Conservation (phyloP, 37 sponge, comb jelly and placozoan species). For the Crambe crambe region DNA sequence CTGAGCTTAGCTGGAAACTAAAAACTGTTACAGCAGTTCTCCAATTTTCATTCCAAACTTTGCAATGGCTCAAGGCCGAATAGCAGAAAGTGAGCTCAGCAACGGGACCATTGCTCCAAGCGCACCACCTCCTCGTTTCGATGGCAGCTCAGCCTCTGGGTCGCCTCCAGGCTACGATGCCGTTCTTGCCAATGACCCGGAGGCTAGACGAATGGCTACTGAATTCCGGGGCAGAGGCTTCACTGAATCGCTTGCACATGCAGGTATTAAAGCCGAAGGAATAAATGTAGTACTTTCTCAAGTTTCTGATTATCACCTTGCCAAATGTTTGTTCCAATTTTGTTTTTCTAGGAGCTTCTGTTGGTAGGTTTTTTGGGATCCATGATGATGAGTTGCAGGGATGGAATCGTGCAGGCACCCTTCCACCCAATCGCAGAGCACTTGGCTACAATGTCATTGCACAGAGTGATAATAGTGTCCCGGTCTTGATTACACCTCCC, state of each 20-base stretch:
- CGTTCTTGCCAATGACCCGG: neutral
- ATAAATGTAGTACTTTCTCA: no score
- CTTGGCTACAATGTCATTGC: constrained; percentile 13
- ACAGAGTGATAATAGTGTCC: neutral
- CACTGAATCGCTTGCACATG: constrained; percentile 10
- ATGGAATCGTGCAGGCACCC: constrained; percentile 36
- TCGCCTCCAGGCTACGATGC: constrained; percentile 33
- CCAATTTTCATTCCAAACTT: no score
- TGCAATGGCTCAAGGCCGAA: neutral
- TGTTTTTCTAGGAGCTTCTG: constrained; percentile 2
- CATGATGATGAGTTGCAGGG: constrained; percentile 20
- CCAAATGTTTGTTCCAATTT: neutral
- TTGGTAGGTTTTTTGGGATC: constrained; percentile 39
- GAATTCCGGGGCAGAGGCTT: neutral
- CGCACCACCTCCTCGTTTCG: neutral
- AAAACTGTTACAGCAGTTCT: no score
- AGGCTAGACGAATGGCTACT: neutral
- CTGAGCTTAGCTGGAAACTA: no score
- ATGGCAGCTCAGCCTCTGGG: neutral
- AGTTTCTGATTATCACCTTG: neutral
- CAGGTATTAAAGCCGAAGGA: no score
- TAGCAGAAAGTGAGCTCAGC: neutral
- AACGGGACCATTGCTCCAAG: neutral
- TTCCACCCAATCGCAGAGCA: constrained; percentile 15
- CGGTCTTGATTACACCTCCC: neutral